These are phyloP conservation scores for Bradypus variegatus DNA, from an alignment of 2,797 vertebrate species.

Conservation along the genomic window DNA sequence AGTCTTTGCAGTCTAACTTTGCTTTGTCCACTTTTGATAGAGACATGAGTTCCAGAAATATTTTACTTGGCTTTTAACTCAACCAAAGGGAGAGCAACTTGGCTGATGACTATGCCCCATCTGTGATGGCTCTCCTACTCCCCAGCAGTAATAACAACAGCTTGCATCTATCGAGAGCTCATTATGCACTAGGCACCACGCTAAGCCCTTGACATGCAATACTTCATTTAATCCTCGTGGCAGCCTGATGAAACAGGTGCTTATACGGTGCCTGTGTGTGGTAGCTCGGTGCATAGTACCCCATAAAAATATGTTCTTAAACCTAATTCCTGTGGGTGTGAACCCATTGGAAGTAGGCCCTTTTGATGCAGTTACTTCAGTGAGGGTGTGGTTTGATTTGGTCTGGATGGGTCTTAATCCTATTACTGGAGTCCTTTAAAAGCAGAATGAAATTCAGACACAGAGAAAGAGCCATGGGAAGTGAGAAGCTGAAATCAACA, in stretches of 20 bases:
- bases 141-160: accelerated
- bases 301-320: too few relatives aligned
- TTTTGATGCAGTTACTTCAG: too few relatives aligned
- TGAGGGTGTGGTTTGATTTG: too few relatives aligned
- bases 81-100: not conserved
- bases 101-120: not conserved
- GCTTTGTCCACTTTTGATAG: not conserved
- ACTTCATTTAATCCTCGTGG: not conserved
- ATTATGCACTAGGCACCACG: not conserved
- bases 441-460: too few relatives aligned
- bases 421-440: too few relatives aligned
- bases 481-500: too few relatives aligned
- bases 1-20: not conserved
- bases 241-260: not conserved
- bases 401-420: too few relatives aligned
- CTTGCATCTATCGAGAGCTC: not conserved
- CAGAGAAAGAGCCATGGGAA: too few relatives aligned
- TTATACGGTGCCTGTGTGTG: not conserved
- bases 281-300: too few relatives aligned
- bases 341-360: too few relatives aligned
- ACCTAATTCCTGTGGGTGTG: too few relatives aligned
- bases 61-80: not conserved
- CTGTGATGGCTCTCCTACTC: accelerated
- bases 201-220: not conserved
- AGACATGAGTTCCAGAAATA: not conserved